These are phyloP conservation scores for Lepidothrix coronata DNA, from an alignment of 2,113 vertebrate genomes.

Conservation along the genomic window DNA sequence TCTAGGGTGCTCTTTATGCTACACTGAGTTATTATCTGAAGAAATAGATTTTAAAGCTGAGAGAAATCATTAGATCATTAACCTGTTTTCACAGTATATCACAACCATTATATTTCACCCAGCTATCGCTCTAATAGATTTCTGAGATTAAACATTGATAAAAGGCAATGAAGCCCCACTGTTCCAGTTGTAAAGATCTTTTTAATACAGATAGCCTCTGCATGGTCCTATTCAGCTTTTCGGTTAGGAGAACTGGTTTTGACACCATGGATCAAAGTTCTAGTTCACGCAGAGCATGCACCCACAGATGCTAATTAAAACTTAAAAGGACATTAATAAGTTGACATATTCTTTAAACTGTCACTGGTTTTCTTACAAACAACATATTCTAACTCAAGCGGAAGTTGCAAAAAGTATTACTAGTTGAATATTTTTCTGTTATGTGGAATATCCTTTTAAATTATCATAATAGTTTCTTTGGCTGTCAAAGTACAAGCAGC, in stretches of 20 bases:
- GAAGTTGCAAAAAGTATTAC: background rate
- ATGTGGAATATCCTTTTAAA: background rate
- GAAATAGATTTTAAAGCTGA: slow-evolving; percentile 11
- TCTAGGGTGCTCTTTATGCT: background rate
- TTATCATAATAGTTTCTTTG: background rate
- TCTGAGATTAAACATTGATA: background rate
- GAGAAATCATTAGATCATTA: slow-evolving; percentile 32
- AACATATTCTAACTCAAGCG: background rate
- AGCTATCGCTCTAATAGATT: background rate
- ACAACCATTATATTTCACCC: background rate
- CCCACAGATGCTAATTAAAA: background rate
- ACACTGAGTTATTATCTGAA: background rate
- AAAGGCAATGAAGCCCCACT: background rate
- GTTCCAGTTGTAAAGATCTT: background rate
- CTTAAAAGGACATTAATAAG: background rate
- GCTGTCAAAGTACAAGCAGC: background rate
- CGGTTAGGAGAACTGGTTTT: background rate
- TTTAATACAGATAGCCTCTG: background rate
- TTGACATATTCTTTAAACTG: background rate
- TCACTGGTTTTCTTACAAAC: background rate
- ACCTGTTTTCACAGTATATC: background rate
- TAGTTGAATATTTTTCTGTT: background rate
- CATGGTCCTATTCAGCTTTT: background rate
- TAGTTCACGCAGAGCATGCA: background rate
- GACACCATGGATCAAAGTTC: background rate